phyloP scores from a whole-genome alignment of 2,113 vertebrate species.

The Hippocampus zosterae region DNA sequence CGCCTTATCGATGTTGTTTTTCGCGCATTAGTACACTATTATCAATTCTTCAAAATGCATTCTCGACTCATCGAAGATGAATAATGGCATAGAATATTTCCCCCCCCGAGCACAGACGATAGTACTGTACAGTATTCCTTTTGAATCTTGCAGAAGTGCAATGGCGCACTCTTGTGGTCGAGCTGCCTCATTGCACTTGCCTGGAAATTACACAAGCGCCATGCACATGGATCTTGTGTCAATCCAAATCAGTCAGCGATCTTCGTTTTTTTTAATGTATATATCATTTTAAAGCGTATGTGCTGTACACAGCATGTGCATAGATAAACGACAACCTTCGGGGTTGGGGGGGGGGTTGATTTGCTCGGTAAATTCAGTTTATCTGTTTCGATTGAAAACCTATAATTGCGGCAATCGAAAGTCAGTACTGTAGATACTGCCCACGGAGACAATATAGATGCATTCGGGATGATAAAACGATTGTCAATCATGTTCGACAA shows the following conservation, averaged over 20 bases:
- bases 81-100: not conserved
- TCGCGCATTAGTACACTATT: not conserved
- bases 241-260: not conserved
- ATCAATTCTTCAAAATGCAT: not conserved
- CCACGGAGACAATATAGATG: too few species aligned
- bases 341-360: too few species aligned
- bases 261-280: too few species aligned
- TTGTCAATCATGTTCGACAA: not conserved
- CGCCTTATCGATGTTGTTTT: not conserved
- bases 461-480: not conserved
- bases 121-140: not conserved
- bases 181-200: slow-evolving; percentile 15
- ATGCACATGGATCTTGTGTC: not conserved
- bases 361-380: not conserved
- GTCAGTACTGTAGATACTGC: not conserved
- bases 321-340: not conserved
- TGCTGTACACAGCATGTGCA: not conserved
- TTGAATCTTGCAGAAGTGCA: slow-evolving; percentile 33
- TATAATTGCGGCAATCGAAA: not conserved
- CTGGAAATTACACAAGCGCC: not conserved
- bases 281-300: too few species aligned
- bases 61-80: too few species aligned
- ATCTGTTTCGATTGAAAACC: not conserved
- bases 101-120: not conserved
- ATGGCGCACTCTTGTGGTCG: slow-evolving; percentile 59